A percentile compares a stretch with the other conserved stretches of the same genome.
phyloP scores from a whole-genome alignment of 2,113 vertebrate genomes.

The Andinoacara biseriatus region DNA sequence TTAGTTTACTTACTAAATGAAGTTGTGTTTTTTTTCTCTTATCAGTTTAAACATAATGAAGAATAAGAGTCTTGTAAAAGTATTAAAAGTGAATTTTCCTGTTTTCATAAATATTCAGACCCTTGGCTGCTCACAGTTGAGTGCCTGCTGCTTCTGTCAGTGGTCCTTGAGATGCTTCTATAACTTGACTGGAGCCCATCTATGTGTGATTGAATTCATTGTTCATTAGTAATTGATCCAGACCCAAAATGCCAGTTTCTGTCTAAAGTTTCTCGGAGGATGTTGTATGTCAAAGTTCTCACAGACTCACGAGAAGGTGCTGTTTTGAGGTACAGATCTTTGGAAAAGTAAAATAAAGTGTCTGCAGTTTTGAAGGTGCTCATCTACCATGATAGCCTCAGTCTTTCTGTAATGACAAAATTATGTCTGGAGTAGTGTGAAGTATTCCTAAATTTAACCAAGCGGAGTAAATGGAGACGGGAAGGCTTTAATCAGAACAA shows the following conservation, averaged over 20 bases:
- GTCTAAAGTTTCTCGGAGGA: not conserved
- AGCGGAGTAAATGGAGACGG: not conserved
- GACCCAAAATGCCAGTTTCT: accelerated
- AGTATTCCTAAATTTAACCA: no score
- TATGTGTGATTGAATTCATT: not conserved
- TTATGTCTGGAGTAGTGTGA: no score
- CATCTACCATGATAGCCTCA: not conserved
- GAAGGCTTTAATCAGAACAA: accelerated
- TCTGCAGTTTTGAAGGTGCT: not conserved
- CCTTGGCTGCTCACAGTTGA: not conserved
- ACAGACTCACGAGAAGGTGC: not conserved
- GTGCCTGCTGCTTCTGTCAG: not conserved
- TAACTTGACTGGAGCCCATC: not conserved
- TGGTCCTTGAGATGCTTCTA: not conserved
- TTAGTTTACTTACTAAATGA: not conserved
- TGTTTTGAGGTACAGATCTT: accelerated
- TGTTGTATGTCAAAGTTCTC: not conserved
- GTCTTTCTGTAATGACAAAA: accelerated
- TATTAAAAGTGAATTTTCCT: not conserved
- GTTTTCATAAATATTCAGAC: constrained; percentile 2
- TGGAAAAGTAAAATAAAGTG: not conserved
- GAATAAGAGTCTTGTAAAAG: not conserved
- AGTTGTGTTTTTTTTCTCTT: not conserved
- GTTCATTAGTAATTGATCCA: not conserved
- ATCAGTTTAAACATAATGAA: not conserved